Evolutionary conservation across 1,140 invertebrate species (phyloP).

Genomic region (Polyergus mexicanus): DNA sequence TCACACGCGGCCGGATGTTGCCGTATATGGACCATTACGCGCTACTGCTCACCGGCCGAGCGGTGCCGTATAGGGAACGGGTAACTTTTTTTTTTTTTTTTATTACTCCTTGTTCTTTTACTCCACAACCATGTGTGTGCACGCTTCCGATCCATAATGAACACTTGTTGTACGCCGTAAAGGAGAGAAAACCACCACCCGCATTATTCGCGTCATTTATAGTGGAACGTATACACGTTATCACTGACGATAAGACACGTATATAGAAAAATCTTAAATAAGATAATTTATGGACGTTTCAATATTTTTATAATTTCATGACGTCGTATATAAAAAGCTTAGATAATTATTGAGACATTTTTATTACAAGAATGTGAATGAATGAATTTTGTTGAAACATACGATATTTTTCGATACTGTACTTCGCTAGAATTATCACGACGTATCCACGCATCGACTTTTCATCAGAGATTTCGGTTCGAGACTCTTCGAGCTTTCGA

Average conservation of each 20-base stretch:
- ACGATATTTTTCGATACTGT: not conserved
- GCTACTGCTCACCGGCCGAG: constrained; percentile 39
- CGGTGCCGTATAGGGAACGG: constrained; percentile 42
- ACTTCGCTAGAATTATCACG: not conserved
- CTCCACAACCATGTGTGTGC: not conserved
- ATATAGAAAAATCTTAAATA: not conserved
- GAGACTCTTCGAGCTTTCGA: constrained; percentile 63
- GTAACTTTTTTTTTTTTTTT: constrained; percentile 49
- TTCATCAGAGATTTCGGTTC: constrained; percentile 59
- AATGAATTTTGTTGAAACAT: not conserved
- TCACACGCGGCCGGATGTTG: constrained; percentile 45
- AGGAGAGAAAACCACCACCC: constrained; percentile 49
- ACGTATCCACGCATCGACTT: constrained; percentile 59
- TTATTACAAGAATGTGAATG: no score
- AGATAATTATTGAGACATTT: no score
- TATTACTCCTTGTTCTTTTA: constrained; percentile 22
- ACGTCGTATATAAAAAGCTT: no score
- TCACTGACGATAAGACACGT: not conserved
- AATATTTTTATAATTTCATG: no score
- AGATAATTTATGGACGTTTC: no score
- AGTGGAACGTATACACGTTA: not conserved
- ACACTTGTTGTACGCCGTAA: constrained; percentile 53
- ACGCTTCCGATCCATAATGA: constrained; percentile 53
- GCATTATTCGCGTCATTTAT: constrained; percentile 33
- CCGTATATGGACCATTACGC: constrained; percentile 54